phyloP scores from a whole-genome alignment of 1,140 invertebrate species.

The Drosophila kurseongensis region DNA sequence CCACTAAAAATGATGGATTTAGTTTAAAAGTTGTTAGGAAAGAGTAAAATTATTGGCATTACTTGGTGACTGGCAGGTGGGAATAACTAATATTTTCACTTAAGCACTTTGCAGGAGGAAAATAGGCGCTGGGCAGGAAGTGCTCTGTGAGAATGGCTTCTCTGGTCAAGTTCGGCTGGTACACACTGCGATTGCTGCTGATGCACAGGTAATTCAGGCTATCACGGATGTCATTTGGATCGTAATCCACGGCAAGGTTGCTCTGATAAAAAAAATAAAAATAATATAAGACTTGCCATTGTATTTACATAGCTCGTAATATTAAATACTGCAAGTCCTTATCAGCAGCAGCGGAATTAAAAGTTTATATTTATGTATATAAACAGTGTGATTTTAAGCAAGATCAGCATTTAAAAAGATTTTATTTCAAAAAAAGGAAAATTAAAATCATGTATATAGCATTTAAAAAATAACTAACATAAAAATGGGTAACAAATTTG shows the following conservation, averaged over 20 bases:
- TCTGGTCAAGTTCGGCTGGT: slow-evolving; percentile 85
- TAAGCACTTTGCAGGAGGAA: slow-evolving; percentile 89
- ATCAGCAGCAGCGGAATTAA: too few species aligned
- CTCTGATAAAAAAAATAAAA: slow-evolving; percentile 84
- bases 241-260: slow-evolving; percentile 90
- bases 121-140: slow-evolving; percentile 87
- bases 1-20: slow-evolving; percentile 87
- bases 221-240: slow-evolving; percentile 87
- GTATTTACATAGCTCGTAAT: too few species aligned
- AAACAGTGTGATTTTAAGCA: too few species aligned
- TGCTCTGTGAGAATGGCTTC: slow-evolving; percentile 86
- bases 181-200: slow-evolving; percentile 80
- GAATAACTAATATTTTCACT: slow-evolving; percentile 88
- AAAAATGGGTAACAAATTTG: too few species aligned
- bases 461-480: too few species aligned
- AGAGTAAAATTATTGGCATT: slow-evolving; percentile 8
- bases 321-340: too few species aligned
- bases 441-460: too few species aligned
- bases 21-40: background rate
- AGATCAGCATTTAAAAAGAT: too few species aligned
- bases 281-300: too few species aligned
- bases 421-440: too few species aligned
- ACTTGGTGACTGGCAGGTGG: slow-evolving; percentile 88
- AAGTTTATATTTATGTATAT: too few species aligned
- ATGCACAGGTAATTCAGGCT: slow-evolving; percentile 87